These are phyloP conservation scores for Odontomachus brunneus DNA, from an alignment of 1,140 invertebrate species.

Conservation along the genomic window DNA sequence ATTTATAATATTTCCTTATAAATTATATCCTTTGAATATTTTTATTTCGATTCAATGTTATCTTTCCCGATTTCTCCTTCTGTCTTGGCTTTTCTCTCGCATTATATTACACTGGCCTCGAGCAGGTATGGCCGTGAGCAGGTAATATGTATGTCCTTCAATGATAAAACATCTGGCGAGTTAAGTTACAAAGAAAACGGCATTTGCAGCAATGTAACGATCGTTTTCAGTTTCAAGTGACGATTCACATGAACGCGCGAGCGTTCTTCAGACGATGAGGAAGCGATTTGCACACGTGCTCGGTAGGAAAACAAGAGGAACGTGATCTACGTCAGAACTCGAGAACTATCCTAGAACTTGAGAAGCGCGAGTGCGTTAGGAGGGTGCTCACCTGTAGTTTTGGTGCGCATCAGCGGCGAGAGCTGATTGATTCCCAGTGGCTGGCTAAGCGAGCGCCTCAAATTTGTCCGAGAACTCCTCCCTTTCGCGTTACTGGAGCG, in stretches of 20 bases:
- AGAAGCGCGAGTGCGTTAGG: not conserved
- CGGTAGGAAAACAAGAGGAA: constrained; percentile 37
- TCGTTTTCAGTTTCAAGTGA: too few relatives aligned
- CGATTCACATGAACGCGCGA: not conserved
- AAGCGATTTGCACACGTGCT: constrained; percentile 49
- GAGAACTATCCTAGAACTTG: constrained; percentile 29
- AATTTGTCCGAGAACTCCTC: constrained; percentile 86
- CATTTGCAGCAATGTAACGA: too few relatives aligned
- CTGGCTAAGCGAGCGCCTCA: constrained; percentile 90
- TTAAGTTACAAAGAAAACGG: too few relatives aligned
- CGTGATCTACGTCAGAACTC: constrained; percentile 62
- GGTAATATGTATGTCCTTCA: too few relatives aligned
- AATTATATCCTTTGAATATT: too few relatives aligned
- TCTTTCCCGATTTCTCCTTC: too few relatives aligned
- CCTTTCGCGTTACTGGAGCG: constrained; percentile 83
- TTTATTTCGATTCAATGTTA: too few relatives aligned
- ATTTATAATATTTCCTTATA: too few relatives aligned
- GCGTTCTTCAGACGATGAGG: not conserved
- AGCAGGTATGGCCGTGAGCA: too few relatives aligned
- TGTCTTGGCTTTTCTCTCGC: too few relatives aligned
- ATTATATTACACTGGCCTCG: too few relatives aligned
- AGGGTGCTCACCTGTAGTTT: constrained; percentile 84
- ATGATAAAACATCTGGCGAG: too few relatives aligned
- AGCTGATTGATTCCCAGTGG: constrained; percentile 90
- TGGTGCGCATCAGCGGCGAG: constrained; percentile 86